Evolutionary conservation across 2,797 vertebrate species (phyloP), one percentile per base, ranked within the genome.

Genomic region (Brachymystax lenok): DNA sequence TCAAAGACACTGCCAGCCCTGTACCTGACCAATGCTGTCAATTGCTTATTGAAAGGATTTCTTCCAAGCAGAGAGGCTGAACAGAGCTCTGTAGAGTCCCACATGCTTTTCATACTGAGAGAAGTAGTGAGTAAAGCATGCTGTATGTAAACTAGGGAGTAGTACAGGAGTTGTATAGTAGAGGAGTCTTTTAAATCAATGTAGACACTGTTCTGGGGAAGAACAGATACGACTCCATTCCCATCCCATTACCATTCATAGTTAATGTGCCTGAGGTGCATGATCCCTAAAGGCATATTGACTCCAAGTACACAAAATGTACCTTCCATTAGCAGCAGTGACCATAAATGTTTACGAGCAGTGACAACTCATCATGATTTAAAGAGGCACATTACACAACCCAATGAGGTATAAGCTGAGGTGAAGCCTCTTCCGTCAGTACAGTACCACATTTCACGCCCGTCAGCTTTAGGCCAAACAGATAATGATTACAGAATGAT

Each of bases 291-390:
- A 69, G 52, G 27, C 27, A 52, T 52, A 74, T 52, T 46, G 35
- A 74, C 74, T 70, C 64, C 33, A 66, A 54, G 30, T 24, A 72
- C 74, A 71, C 30, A 28, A 66, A 72, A 46, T 68, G 14, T 33
- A 71, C 2, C 66, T 63, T 46, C 54, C 68, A 75, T 75, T 35
- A 67, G 69, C 61, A 16, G 73, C 61, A 10, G 68, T 52, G 17
- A 33, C 69, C 69, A 46, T 64, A 19, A 54, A 69, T 27, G 67
- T 79, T 70, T 66, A 74, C 2, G 68, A 66, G 30, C 51, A 19
- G 64, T n/a, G 69, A 30, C 59, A 54, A 46, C 24, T n/a, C 14
- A 5, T 8, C 17, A 3, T 69, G 17, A 61, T 74, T 69, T 74
- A 69, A 27, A 73, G 28, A 59, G n/a, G 14, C 14, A 6, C 4